phyloP scores from a whole-genome alignment of 2,888 invertebrate species.

The Caenorhabditis zanzibari region DNA sequence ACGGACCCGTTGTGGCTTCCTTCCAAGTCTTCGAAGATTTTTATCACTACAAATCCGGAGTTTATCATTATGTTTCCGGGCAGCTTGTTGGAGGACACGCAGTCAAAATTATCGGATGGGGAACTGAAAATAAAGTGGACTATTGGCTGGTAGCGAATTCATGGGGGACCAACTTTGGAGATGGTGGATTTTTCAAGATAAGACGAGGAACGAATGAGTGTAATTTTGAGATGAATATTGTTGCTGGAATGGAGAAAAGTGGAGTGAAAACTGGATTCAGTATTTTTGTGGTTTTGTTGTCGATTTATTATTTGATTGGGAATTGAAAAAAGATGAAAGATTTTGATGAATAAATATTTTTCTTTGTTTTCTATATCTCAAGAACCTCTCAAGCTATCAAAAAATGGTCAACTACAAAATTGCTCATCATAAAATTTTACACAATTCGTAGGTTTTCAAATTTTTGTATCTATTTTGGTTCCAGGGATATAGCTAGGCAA shows the following conservation, averaged over 20 bases:
- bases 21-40: constrained; percentile 40
- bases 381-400: no score
- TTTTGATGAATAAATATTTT: no score
- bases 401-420: no score
- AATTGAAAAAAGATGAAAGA: no score
- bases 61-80: constrained; percentile 87
- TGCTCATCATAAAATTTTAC: no score
- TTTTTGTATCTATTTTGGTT: no score
- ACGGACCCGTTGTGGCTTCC: constrained; percentile 62
- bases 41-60: constrained; percentile 31
- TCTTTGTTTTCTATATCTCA: no score
- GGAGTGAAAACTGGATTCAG: neutral
- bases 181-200: constrained; percentile 84
- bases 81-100: constrained; percentile 90
- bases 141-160: constrained; percentile 95
- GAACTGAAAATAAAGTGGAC: constrained; percentile 86
- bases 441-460: no score
- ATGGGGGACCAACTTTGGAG: constrained; percentile 95
- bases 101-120: constrained; percentile 85
- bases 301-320: neutral
- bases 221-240: constrained; percentile 17
- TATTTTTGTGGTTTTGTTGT: neutral
- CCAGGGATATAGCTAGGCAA: no score
- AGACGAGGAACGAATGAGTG: constrained; percentile 25
- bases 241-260: constrained; percentile 12